These are phyloP conservation scores for Pristionchus mayeri DNA, from an alignment of 2,888 invertebrate genomes.

Conservation along the genomic window DNA sequence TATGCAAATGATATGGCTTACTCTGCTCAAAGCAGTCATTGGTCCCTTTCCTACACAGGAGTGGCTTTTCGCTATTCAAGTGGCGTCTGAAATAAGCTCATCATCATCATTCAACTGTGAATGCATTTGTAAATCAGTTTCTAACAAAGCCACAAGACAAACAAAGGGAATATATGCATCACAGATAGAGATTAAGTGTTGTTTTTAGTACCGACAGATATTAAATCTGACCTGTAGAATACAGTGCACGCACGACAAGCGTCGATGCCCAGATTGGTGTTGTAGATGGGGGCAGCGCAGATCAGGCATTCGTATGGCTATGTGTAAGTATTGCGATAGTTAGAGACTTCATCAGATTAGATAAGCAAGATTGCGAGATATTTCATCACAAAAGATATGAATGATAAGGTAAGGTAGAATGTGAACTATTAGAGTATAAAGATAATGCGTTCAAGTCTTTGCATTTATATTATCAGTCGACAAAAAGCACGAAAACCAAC, in stretches of 20 bases:
- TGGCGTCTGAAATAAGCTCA: neutral
- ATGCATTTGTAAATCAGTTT: too few relatives aligned
- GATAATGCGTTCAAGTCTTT: too few relatives aligned
- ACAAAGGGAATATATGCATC: neutral
- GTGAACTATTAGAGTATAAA: too few relatives aligned
- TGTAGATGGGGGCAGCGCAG: neutral
- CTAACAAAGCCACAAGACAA: too few relatives aligned
- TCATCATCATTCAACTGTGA: neutral
- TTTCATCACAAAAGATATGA: too few relatives aligned
- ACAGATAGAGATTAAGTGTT: neutral
- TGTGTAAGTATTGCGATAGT: too few relatives aligned
- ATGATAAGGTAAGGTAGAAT: too few relatives aligned
- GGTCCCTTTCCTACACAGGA: neutral
- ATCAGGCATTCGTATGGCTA: constrained; percentile 9
- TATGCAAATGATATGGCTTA: neutral
- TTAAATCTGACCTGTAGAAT: constrained; percentile 32
- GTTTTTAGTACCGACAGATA: too few relatives aligned
- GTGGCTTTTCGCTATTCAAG: neutral
- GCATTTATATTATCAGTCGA: too few relatives aligned
- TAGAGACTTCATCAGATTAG: too few relatives aligned
- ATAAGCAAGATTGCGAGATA: too few relatives aligned
- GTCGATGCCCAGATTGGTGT: constrained; percentile 13
- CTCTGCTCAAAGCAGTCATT: constrained; percentile 31
- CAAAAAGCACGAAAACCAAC: neutral
- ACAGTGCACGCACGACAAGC: too few relatives aligned